Evolutionary conservation across 2,797 vertebrate genomes (phyloP).

Genomic region (Pseudochaenichthys georgianus): DNA sequence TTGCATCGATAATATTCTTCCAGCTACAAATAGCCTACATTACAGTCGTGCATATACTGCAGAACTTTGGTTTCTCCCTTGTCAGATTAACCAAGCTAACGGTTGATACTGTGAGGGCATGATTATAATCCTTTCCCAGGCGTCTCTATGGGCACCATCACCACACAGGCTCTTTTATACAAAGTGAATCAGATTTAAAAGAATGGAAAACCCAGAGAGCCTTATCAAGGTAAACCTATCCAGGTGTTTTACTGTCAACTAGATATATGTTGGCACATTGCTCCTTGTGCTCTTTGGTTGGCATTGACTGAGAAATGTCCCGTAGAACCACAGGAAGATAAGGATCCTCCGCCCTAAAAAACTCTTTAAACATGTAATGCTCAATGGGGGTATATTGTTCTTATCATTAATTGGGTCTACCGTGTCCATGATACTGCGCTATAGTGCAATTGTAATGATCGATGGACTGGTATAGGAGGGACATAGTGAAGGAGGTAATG

Average conservation of each 20-base stretch:
- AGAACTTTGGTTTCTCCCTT: conserved; percentile 4
- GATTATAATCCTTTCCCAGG: conserved; percentile 54
- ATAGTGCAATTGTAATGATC: background rate
- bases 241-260: conserved; percentile 52
- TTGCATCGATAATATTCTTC: background rate
- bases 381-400: background rate
- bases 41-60: conserved; percentile 4
- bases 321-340: conserved; percentile 11
- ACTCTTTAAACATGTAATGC: conserved; percentile 2
- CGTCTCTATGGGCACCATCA: conserved; percentile 21
- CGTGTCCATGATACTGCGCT: background rate
- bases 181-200: conserved; percentile 55
- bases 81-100: conserved; percentile 8
- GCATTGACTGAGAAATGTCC: conserved; percentile 49
- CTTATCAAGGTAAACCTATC: conserved; percentile 73
- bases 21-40: background rate
- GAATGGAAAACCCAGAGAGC: conserved; percentile 35
- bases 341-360: background rate
- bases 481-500: background rate
- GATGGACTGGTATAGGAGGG: background rate
- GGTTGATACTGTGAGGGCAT: conserved; percentile 35
- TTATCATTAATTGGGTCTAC: background rate
- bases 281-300: conserved; percentile 51
- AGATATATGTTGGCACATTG: conserved; percentile 59
- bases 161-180: conserved; percentile 65